Conservation (phyloP, 2,888 invertebrate species). For the Villa cingulata region DNA sequence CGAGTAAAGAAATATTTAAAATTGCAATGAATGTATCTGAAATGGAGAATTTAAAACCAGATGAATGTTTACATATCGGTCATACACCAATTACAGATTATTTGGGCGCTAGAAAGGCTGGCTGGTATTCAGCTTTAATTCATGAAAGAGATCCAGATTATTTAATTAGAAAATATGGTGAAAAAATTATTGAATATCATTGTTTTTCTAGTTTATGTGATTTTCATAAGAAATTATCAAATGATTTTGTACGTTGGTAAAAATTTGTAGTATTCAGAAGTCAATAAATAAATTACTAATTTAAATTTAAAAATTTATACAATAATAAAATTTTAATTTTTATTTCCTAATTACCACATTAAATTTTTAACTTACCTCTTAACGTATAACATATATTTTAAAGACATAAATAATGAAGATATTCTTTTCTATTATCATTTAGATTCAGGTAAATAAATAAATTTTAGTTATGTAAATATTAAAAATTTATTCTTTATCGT, state of each 20-base stretch:
- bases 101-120: slow-evolving; percentile 55
- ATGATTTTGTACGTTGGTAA: slow-evolving; percentile 29
- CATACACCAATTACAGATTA: slow-evolving; percentile 66
- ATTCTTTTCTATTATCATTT: too few species aligned
- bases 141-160: slow-evolving; percentile 31
- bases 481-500: neutral
- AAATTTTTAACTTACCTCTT: too few species aligned
- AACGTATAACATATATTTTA: too few species aligned
- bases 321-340: too few species aligned
- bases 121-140: slow-evolving; percentile 57
- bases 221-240: slow-evolving; percentile 35
- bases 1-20: slow-evolving; percentile 56
- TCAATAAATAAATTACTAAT: too few species aligned
- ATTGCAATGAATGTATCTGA: slow-evolving; percentile 42
- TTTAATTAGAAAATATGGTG: slow-evolving; percentile 34
- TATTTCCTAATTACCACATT: too few species aligned
- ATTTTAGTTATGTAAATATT: neutral
- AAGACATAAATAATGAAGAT: too few species aligned
- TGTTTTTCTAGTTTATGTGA: slow-evolving; percentile 40
- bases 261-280: too few species aligned
- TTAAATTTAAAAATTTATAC: too few species aligned
- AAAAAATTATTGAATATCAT: slow-evolving; percentile 30
- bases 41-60: slow-evolving; percentile 36
- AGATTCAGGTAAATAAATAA: neutral
- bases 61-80: slow-evolving; percentile 69